These are phyloP conservation scores for Syndactyla subalaris DNA, from an alignment of 2,797 vertebrate genomes.

Conservation along the genomic window DNA sequence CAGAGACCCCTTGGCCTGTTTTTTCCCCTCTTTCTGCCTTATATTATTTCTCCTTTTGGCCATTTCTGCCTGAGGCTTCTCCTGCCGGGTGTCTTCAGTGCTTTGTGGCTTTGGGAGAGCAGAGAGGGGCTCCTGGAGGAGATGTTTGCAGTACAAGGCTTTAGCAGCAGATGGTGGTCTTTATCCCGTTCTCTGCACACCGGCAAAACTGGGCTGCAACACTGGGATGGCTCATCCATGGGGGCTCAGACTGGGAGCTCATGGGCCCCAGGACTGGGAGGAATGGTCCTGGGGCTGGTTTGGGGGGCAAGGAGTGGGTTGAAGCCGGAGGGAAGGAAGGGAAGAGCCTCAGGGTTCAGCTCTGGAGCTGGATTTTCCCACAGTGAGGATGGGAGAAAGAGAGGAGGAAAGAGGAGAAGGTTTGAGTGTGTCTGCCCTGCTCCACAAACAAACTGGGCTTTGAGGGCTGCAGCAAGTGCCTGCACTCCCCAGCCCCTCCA, in stretches of 20 bases:
- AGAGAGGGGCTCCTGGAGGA: background rate
- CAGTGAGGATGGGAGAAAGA: background rate
- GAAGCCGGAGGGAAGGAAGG: background rate
- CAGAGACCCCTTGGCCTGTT: rapidly evolving
- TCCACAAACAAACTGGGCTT: constrained; percentile 28
- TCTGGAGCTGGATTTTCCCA: constrained; percentile 1
- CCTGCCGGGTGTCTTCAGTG: rapidly evolving
- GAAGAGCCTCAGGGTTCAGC: background rate
- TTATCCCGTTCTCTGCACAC: rapidly evolving
- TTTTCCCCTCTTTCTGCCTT: background rate
- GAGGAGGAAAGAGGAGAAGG: background rate
- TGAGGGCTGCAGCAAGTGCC: background rate
- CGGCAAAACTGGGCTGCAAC: background rate
- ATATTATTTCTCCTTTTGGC: background rate
- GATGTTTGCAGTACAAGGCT: background rate
- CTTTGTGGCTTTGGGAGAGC: background rate
- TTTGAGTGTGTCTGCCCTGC: background rate
- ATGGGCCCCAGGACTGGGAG: background rate
- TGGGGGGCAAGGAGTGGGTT: background rate
- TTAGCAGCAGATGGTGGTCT: constrained; percentile 23
- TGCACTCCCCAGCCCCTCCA: background rate
- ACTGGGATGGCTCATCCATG: background rate
- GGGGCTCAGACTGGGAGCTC: background rate
- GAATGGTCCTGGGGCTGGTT: rapidly evolving
- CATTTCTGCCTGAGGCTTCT: background rate